Evolutionary conservation across 1,140 invertebrate genomes (phyloP), one percentile per base, ranked within the genome.

Genomic region (Drosophila grimshawi): DNA sequence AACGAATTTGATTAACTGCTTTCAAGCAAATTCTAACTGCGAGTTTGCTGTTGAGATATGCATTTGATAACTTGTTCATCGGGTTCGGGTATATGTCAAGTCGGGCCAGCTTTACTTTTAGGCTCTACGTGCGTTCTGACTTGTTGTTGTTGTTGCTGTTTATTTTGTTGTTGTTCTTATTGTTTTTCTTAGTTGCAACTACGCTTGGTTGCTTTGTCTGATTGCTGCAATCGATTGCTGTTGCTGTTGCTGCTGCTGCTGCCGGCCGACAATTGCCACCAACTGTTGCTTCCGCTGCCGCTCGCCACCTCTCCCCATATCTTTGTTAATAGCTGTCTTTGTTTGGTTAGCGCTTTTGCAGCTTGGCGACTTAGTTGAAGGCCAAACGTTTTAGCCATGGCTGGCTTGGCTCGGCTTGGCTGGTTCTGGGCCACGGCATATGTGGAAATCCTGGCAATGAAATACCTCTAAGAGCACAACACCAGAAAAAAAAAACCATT

Each of bases 191-290:
- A 67, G 57, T 59, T 46, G 76, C 76, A 78, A 67, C 56, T 71
- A 46, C 61, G 78, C 52, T 75, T 46, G 62, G 74, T 33, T 76
- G 74, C 56, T 39, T 61, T 49, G 33, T 5, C 41, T 48, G 72
- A 66, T 67, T 62, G 51, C 32, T 30, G 32, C 48, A 69, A 76
- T 76, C 79, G 64, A 86, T 86, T 81, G 70, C 41, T 33, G 29
- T 7, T 48, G 41, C 30, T 39, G 53, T 51, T 32, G 35, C 35
- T 52, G 29, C 27, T 48, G 41, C 30, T 39, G 53, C 51, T 32
- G 35, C 35, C 41, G 51, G 55, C 11, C 37, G 46, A 11, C 62
- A 64, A 30, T 3, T 53, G 59, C 59, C 56, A 45, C 29, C 56
- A 61, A 11, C 43, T 10, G 1, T 4, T 1, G 4, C 19, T 19